Percentiles rank a stretch among this genome's conserved stretches.
Conservation (phyloP, 2,113 vertebrate genomes). For the Microcebus jonahi region DNA sequence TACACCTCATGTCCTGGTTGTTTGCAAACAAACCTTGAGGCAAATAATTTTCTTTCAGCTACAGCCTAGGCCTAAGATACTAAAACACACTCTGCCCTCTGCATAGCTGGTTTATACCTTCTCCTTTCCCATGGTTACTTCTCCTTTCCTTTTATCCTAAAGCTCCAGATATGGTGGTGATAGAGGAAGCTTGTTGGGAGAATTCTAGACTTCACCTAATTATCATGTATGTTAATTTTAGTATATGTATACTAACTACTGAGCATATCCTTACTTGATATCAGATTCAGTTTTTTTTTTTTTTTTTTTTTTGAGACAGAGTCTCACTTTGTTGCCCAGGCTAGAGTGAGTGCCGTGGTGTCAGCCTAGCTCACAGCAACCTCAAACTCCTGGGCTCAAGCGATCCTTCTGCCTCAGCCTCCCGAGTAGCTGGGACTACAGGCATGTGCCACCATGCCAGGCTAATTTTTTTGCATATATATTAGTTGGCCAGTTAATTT, state of each 20-base stretch:
- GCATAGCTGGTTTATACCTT: not conserved
- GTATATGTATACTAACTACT: not conserved
- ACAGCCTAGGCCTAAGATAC: not conserved
- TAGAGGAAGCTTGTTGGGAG: not conserved
- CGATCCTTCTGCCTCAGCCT: no score
- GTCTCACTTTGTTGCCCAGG: no score
- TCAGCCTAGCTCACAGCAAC: no score
- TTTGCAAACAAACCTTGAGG: not conserved
- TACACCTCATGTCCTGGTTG: not conserved
- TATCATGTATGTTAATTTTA: not conserved
- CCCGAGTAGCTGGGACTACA: no score
- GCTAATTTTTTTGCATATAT: no score
- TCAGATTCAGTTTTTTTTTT: not conserved
- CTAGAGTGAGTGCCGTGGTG: no score
- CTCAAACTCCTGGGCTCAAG: no score
- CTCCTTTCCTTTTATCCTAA: not conserved
- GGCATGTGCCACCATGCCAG: no score
- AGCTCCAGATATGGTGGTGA: not conserved
- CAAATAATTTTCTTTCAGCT: not conserved
- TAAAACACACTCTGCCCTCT: not conserved
- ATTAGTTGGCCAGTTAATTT: no score
- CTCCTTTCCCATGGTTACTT: not conserved
- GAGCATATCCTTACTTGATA: not conserved
- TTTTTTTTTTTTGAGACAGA: no score
- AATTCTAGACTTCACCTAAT: not conserved